Evolutionary conservation across 2,888 invertebrate genomes (phyloP), one percentile per base, ranked within the genome.

Genomic region (Artemia sinica): DNA sequence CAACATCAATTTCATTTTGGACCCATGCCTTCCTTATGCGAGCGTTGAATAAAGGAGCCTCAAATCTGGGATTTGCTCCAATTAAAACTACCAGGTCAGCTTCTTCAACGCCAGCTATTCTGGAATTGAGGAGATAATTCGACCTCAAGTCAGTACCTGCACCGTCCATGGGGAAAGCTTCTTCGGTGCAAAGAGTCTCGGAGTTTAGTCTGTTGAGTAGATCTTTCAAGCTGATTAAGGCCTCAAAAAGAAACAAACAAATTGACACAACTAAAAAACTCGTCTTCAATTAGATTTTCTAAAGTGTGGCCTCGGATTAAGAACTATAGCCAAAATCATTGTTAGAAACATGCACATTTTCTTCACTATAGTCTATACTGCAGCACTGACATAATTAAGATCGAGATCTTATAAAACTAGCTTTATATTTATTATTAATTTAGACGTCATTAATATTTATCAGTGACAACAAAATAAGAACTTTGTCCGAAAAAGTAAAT

Each of bases 1-100:
- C 96, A 65, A 98, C 81, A 69, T 82, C 79, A 18, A 89, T 83
- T 77, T 97, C 95, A 77, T 91, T 91, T 77, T 96, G 92, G n/a
- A 97, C 82, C 81, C 88, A 97, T 71, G 88, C 86, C 79, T 98
- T 99, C 71, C 98, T 85, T 72, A 99, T 85, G 74, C 98, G 85
- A 0, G 97, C 88, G 79, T 98, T 98, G 71, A 99, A 81, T 50
- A 98, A 81, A 1, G 98, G 96, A 63, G 98, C 97, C 80, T 98
- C 98, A 78, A 89, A 93, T 68, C 98, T 85, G 0, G 95, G 91
- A 82, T 99, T 99, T 1, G 95, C 94, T 69, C 98, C 98, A 74
- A 98, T 85, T 68, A 99, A 80, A 0, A 98, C 80, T 28, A 98
- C 84, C 70, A 89, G 84, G 79, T 98, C 98, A 0, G 96, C 89